These are phyloP conservation scores for Rhipidura dahli DNA, from an alignment of 2,113 vertebrate genomes.

Conservation along the genomic window DNA sequence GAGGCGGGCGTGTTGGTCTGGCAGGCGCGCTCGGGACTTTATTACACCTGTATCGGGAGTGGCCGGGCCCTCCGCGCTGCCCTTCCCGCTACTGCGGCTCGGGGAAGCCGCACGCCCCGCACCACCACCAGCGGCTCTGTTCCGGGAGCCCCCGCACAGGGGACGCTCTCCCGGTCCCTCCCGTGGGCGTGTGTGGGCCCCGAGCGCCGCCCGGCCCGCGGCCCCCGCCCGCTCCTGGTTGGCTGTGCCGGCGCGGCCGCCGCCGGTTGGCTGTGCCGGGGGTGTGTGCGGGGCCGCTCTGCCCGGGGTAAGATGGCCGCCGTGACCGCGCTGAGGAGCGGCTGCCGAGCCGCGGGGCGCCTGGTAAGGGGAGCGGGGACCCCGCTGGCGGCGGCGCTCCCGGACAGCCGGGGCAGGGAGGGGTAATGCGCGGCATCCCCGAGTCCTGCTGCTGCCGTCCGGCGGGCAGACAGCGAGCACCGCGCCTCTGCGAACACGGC, in stretches of 20 bases:
- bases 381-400: neutral
- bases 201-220: neutral
- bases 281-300: neutral
- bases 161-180: neutral
- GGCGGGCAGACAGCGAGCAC: neutral
- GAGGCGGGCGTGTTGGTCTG: too few species aligned
- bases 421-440: neutral
- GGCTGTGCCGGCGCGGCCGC: neutral
- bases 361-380: constrained; percentile 77
- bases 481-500: neutral
- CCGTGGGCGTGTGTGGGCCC: neutral
- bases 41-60: neutral
- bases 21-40: neutral
- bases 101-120: neutral
- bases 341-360: constrained; percentile 65
- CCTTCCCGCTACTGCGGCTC: neutral
- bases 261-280: constrained; percentile 1
- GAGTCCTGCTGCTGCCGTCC: neutral
- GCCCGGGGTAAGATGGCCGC: constrained; percentile 83
- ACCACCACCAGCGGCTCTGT: rapidly evolving
- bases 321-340: constrained; percentile 69
- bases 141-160: too few species aligned
- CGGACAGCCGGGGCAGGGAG: neutral
- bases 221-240: neutral
- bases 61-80: neutral